phyloP scores from a whole-genome alignment of 2,888 invertebrate species.

The Sycophila texana region DNA sequence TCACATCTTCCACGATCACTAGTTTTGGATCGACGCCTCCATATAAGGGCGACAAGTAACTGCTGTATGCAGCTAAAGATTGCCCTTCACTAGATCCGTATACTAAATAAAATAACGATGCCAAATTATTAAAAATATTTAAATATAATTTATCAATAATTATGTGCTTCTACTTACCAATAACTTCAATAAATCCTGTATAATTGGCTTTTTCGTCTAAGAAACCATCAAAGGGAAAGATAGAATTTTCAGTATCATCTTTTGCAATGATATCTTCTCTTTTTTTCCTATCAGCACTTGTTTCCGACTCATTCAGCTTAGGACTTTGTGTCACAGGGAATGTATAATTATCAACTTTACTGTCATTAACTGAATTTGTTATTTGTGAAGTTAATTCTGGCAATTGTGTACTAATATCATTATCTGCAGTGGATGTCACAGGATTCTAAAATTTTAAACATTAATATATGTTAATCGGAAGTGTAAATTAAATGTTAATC shows the following conservation, averaged over 20 bases:
- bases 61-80: constrained; percentile 83
- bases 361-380: constrained; percentile 28
- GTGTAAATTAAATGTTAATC: not conserved
- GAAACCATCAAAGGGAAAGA: constrained; percentile 82
- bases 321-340: constrained; percentile 16
- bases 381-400: constrained; percentile 41
- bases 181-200: constrained; percentile 89
- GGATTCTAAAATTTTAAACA: constrained; percentile 31
- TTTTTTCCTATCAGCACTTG: constrained; percentile 60
- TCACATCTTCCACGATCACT: constrained; percentile 74
- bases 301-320: constrained; percentile 47
- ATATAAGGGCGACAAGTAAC: constrained; percentile 84
- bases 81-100: constrained; percentile 75
- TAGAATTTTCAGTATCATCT: constrained; percentile 64
- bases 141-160: constrained; percentile 7
- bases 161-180: constrained; percentile 79
- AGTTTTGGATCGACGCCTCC: constrained; percentile 80
- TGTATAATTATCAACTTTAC: constrained; percentile 20
- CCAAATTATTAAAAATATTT: not conserved
- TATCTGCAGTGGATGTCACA: constrained; percentile 27
- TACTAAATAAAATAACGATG: constrained; percentile 70
- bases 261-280: constrained; percentile 66
- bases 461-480: constrained; percentile 1
- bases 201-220: constrained; percentile 88
- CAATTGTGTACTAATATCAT: constrained; percentile 11